These are phyloP conservation scores for Eupithecia abbreviata DNA, from an alignment of 2,888 invertebrate species.

Conservation along the genomic window DNA sequence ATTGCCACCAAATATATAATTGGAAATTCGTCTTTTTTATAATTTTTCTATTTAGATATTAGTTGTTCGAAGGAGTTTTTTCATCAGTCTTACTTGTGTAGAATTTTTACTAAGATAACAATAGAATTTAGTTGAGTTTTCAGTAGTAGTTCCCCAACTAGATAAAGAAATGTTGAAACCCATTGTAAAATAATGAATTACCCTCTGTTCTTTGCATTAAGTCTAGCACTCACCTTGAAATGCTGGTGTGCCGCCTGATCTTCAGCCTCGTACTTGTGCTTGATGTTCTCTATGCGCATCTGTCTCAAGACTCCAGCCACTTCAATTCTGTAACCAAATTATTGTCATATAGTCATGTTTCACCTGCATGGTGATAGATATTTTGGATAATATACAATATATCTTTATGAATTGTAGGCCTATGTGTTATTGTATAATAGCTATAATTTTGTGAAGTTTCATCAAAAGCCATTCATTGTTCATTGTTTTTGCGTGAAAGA, in stretches of 20 bases:
- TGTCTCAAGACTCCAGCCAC: constrained; percentile 94
- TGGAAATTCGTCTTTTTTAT: too few species aligned
- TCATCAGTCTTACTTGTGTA: background rate
- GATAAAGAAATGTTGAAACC: background rate
- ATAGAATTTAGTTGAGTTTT: background rate
- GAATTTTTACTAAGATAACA: background rate
- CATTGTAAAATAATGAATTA: background rate
- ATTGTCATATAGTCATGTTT: background rate
- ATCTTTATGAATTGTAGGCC: too few species aligned
- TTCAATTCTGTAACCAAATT: constrained; percentile 84
- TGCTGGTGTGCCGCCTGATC: constrained; percentile 94
- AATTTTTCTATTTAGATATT: too few species aligned
- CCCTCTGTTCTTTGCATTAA: background rate
- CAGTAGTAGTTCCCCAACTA: background rate
- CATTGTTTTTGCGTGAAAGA: too few species aligned
- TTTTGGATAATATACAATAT: too few species aligned
- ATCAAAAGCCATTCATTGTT: too few species aligned
- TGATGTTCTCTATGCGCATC: constrained; percentile 91
- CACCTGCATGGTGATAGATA: too few species aligned
- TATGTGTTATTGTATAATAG: too few species aligned
- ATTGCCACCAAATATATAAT: too few species aligned
- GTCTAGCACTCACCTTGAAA: constrained; percentile 86
- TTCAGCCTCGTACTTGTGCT: constrained; percentile 94
- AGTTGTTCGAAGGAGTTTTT: background rate
- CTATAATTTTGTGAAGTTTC: too few species aligned